A percentile compares a stretch with the other conserved stretches of the same genome.
Conservation (phyloP, 2,888 invertebrate genomes). For the Zaprionus obscuricornis region DNA sequence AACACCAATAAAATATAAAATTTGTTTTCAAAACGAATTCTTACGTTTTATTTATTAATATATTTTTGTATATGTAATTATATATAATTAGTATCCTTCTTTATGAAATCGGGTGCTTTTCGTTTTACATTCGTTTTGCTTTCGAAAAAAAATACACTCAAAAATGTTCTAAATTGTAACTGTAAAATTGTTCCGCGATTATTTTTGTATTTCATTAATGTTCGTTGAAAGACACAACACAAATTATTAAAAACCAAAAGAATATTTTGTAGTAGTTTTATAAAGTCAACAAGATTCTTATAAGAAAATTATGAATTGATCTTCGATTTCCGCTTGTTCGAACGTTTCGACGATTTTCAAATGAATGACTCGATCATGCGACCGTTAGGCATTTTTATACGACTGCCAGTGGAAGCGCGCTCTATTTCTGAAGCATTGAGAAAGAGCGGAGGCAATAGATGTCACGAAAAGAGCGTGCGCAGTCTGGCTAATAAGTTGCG, state of each 20-base stretch:
- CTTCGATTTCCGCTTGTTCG: constrained; percentile 48
- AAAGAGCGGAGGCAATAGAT: constrained; percentile 22
- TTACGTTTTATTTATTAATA: too few relatives aligned
- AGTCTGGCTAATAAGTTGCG: constrained; percentile 25
- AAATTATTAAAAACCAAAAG: not conserved
- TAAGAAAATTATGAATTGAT: too few relatives aligned
- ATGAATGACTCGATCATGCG: constrained; percentile 69
- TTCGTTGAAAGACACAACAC: constrained; percentile 15
- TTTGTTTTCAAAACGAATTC: too few relatives aligned
- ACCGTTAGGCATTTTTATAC: constrained; percentile 71
- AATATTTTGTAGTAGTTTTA: not conserved
- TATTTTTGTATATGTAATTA: too few relatives aligned
- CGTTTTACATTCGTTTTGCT: constrained; percentile 12
- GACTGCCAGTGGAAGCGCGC: constrained; percentile 23
- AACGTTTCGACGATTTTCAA: constrained; percentile 73
- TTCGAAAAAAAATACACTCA: constrained; percentile 42
- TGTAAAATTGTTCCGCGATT: constrained; percentile 83
- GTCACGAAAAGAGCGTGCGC: constrained; percentile 9
- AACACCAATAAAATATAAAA: too few relatives aligned
- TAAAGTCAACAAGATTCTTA: too few relatives aligned
- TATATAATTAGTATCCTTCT: too few relatives aligned
- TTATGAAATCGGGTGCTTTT: not conserved
- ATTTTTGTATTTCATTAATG: constrained; percentile 84
- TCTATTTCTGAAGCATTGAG: constrained; percentile 12
- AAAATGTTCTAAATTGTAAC: constrained; percentile 83